Evolutionary conservation across 1,140 invertebrate species (phyloP).

Genomic region (Magallana gigas): DNA sequence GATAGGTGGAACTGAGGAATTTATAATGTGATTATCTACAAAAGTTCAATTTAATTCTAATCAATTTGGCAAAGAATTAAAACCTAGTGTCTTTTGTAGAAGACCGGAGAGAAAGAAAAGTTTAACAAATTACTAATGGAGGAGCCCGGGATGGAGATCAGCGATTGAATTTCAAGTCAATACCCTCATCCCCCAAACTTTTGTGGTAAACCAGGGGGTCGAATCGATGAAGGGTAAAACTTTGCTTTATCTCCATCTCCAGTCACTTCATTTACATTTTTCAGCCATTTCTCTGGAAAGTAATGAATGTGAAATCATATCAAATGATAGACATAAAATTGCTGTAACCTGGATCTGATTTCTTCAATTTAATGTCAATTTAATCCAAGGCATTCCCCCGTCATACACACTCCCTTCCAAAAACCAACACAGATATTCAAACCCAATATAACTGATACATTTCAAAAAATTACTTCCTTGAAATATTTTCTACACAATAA

Average conservation of each 20-base stretch:
- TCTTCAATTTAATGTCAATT: constrained; percentile 23
- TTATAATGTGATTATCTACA: constrained; percentile 35
- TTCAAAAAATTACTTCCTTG: constrained; percentile 14
- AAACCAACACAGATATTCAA: not conserved
- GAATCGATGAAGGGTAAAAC: constrained; percentile 33
- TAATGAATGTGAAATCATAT: constrained; percentile 38
- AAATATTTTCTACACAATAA: constrained; percentile 14
- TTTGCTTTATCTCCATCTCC: constrained; percentile 30
- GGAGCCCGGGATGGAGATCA: constrained; percentile 6
- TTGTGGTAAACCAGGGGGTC: not conserved
- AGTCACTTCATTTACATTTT: constrained; percentile 36
- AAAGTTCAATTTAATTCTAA: constrained; percentile 39
- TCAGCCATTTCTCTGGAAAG: constrained; percentile 30
- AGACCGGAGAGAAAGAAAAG: not conserved
- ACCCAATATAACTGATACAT: constrained; percentile 16
- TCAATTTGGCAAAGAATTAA: constrained; percentile 34
- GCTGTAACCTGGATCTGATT: constrained; percentile 25
- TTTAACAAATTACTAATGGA: constrained; percentile 8
- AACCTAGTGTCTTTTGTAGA: constrained; percentile 20
- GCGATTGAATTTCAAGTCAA: constrained; percentile 37
- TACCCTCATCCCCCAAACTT: constrained; percentile 1
- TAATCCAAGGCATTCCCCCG: constrained; percentile 7
- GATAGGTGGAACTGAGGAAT: constrained; percentile 30
- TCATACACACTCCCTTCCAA: not conserved
- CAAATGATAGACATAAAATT: constrained; percentile 36